Evolutionary conservation across 2,113 vertebrate species (phyloP), one percentile per base, ranked within the genome.

Genomic region (Pipa parva): DNA sequence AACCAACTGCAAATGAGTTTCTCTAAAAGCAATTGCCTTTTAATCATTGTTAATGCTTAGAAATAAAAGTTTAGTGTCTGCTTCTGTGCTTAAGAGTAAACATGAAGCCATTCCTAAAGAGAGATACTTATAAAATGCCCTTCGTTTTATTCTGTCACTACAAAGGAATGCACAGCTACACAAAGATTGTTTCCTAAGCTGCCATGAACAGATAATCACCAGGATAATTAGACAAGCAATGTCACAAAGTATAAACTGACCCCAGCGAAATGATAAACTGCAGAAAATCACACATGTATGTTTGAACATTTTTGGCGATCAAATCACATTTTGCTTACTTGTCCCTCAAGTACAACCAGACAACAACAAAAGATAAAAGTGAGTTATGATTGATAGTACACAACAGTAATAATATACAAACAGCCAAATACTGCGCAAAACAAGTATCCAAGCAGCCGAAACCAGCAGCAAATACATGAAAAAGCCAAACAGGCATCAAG

Each of bases 241-340:
- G 45, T 58, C 33, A 15, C 27, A 27, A 39, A 61, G 22, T 54
- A 61, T 70, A 70, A 70, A 70, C 66, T 54, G 42, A 70, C 26
- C 48, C 58, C 48, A 21, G 59, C 46, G 48, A 70, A 61, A 54
- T 54, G 60, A 70, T 70, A 70, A 70, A 70, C 66, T 33, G 36
- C 57, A 12, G 31, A 52, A 26, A 70, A 61, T 70, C 66, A 54
- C 66, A 70, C 66, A 39, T 70, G 48, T 6, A 60, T 61, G 66
- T 70, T 61, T 70, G 66, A 58, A 70, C 66, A 29, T 60, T 59
- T n/a, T 70, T 36, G 20, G 31, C 7, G 48, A 70, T 70, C 57
- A 60, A 52, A 70, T 70, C 66, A 31, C 66, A 31, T n/a, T 70
- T 61, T 42, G 66, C 56, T 68, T 68, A 68, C 65, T 52, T 61